Conservation (phyloP, 92 coral and sea anemone genomes). For the Virgularia gustaviana region DNA sequence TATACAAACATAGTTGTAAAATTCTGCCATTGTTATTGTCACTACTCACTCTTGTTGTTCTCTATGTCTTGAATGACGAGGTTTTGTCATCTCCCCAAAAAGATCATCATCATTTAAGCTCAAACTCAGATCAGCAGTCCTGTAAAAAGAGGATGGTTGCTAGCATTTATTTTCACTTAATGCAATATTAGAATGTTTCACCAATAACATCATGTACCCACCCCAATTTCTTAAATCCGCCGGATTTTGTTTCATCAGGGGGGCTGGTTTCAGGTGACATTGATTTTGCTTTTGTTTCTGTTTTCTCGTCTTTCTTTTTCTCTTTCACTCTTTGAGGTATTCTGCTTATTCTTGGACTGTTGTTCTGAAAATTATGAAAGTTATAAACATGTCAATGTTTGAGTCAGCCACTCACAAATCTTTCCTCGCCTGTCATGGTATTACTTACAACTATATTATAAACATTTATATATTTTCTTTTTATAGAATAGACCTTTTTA, state of each 20-base stretch:
- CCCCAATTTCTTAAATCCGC: too few relatives aligned
- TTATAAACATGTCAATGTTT: not conserved
- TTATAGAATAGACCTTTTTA: too few relatives aligned
- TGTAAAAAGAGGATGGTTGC: not conserved
- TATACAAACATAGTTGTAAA: not conserved
- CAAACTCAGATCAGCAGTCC: conserved; percentile 20
- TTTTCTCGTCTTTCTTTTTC: conserved; percentile 44
- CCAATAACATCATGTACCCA: not conserved
- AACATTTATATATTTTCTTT: too few relatives aligned
- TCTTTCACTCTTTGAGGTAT: conserved; percentile 91
- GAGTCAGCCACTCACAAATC: not conserved
- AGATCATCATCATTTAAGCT: conserved; percentile 34
- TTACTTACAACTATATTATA: too few relatives aligned
- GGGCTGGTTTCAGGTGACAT: too few relatives aligned
- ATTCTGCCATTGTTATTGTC: not conserved
- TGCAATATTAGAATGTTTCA: not conserved
- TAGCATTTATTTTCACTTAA: not conserved
- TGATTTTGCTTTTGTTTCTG: too few relatives aligned
- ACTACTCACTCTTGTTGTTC: not conserved
- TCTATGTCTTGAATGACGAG: conserved; percentile 18
- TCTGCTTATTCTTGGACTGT: conserved; percentile 57
- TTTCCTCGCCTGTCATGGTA: too few relatives aligned
- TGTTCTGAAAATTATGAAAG: conserved; percentile 24
- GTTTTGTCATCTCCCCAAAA: conserved; percentile 24
- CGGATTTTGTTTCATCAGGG: not conserved